A percentile compares a stretch with the other conserved stretches of the same genome.
Conservation (phyloP, 64 coral and sea anemone species). For the Montipora cactus region DNA sequence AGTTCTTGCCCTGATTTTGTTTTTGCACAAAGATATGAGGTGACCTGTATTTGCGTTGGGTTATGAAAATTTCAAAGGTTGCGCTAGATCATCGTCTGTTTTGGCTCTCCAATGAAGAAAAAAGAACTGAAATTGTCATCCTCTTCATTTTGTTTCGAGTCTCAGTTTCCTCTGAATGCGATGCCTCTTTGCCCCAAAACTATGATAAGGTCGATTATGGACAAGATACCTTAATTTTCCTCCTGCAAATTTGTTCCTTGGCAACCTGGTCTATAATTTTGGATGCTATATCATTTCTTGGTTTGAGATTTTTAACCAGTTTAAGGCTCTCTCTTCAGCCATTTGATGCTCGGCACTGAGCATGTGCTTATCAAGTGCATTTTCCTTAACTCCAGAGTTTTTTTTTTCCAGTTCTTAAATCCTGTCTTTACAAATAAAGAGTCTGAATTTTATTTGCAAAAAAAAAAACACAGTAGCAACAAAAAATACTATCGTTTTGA, state of each 20-base stretch:
- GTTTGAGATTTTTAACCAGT: not conserved
- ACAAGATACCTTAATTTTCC: not conserved
- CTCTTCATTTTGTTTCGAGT: no score
- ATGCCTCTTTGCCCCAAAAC: not conserved
- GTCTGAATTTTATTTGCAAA: no score
- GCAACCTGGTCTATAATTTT: not conserved
- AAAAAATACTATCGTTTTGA: not conserved
- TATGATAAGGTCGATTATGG: not conserved
- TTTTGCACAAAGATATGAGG: no score
- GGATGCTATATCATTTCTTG: not conserved
- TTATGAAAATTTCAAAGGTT: no score
- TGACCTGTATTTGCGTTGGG: no score
- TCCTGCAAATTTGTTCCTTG: not conserved
- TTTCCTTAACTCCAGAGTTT: not conserved
- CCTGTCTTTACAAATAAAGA: not conserved
- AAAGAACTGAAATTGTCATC: no score
- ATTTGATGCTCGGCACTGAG: not conserved
- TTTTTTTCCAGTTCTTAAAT: not conserved
- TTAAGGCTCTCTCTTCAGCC: not conserved
- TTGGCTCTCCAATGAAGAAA: no score
- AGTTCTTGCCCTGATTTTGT: no score
- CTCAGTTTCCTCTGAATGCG: no score
- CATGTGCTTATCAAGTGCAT: not conserved
- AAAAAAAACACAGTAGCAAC: no score
- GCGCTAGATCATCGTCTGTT: no score